phyloP scores from a whole-genome alignment of 2,113 vertebrate species.

The Vicugna pacos region DNA sequence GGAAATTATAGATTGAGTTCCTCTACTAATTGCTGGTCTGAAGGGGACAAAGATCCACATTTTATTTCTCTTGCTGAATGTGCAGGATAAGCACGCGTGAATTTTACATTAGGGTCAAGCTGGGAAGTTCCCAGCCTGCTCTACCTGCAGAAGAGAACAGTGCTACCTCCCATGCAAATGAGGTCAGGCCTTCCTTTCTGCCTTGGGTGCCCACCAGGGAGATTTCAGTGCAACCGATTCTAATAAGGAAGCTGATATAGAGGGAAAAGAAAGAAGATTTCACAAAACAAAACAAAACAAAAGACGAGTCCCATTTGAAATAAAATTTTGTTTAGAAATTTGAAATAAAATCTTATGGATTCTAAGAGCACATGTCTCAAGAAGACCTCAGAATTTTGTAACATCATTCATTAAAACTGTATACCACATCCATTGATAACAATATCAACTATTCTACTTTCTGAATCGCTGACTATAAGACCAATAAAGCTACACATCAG shows the following conservation, averaged over 20 bases:
- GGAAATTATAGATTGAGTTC: slow-evolving; percentile 69
- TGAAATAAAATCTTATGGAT: slow-evolving; percentile 44
- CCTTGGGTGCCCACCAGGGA: slow-evolving; percentile 49
- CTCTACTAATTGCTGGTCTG: slow-evolving; percentile 60
- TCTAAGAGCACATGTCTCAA: slow-evolving; percentile 39
- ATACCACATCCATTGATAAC: slow-evolving; percentile 62
- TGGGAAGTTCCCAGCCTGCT: slow-evolving; percentile 63
- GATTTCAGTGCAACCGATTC: background rate
- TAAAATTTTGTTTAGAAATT: slow-evolving; percentile 25
- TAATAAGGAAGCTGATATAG: background rate
- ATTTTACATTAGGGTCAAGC: slow-evolving; percentile 76
- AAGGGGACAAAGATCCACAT: slow-evolving; percentile 54
- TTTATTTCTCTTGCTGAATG: slow-evolving; percentile 65
- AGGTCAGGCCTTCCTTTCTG: slow-evolving; percentile 58
- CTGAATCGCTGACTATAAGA: slow-evolving; percentile 69
- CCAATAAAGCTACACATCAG: slow-evolving; percentile 82
- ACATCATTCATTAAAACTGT: slow-evolving; percentile 64
- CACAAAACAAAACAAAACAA: slow-evolving; percentile 1
- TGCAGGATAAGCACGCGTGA: slow-evolving; percentile 66
- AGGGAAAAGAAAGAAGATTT: background rate
- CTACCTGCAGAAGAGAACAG: slow-evolving; percentile 36
- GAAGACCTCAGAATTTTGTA: slow-evolving; percentile 66
- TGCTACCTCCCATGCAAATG: slow-evolving; percentile 53
- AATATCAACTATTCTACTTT: slow-evolving; percentile 75
- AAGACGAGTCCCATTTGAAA: background rate